Evolutionary conservation across 2,888 invertebrate genomes (phyloP), one percentile per base, ranked within the genome.

Genomic region (Noctuana brunneofusca): DNA sequence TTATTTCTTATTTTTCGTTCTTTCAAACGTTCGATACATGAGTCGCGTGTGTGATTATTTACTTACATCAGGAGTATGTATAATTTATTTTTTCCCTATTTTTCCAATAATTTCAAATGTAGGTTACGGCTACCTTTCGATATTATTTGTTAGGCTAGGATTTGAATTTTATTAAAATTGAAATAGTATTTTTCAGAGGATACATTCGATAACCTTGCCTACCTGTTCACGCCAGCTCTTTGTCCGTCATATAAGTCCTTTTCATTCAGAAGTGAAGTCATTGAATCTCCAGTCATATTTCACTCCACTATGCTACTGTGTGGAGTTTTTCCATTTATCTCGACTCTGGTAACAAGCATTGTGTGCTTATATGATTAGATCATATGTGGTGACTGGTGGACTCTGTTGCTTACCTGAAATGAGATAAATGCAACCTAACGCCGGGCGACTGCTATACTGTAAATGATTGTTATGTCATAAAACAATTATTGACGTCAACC

Each of bases 341-440:
- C n/a, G 14, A 38, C 38, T 18, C 18, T 2, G 11, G 52, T 52
- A 52, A 52, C 32, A 12, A 35, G 32, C 35, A 35, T 5, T 35
- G 18, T 35, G 18, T 30, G 16, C n/a, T 14, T 58, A 16, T 52
- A 43, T 52, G 30, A 41, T 27, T 12, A 30, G 35, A 9, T 11
- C 52, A 20, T 4, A 32, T 53, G 43, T 43, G 30, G 30, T 32
- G n/a, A n/a, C n/a, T n/a, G 20, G 30, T 46, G 20, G 30, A 30
- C 30, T 30, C 3, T 4, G 14, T 22, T 32, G 14, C 22, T 22
- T 32, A 46, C 46, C 24, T 22, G 46, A 24, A 54, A 60, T 18
- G 20, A 54, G 48, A 62, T 27, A 62, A 14, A 18, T n/a, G 49
- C 27, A 62, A 49, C 49, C 27, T 16, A 12, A 62, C 38, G 24